Evolutionary conservation across 1,140 invertebrate species (phyloP).

Genomic region (Ceratosolen solmsi): DNA sequence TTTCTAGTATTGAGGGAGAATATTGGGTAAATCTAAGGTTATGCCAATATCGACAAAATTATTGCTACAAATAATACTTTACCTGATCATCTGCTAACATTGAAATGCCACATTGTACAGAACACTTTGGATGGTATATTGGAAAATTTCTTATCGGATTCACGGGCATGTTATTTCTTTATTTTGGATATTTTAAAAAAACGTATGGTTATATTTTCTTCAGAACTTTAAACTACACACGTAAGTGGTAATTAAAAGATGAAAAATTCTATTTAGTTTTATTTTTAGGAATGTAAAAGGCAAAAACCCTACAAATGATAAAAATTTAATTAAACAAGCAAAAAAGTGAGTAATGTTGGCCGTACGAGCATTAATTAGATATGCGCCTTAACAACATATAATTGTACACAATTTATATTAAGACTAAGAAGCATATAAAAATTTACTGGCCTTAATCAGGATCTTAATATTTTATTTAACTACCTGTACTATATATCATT

Average conservation of each 20-base stretch:
- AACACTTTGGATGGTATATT: constrained; percentile 60
- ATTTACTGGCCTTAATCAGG: not conserved
- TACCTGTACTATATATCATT: not conserved
- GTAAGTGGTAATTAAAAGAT: not conserved
- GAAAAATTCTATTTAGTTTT: not conserved
- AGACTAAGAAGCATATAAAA: not conserved
- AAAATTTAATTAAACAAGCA: too few species aligned
- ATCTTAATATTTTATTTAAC: not conserved
- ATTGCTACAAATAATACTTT: not conserved
- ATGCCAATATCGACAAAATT: not conserved
- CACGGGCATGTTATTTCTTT: constrained; percentile 60
- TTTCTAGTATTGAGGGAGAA: not conserved
- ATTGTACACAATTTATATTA: not conserved
- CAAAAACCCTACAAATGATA: constrained; percentile 49
- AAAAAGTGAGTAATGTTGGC: constrained; percentile 57
- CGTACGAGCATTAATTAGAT: not conserved
- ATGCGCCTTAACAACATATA: not conserved
- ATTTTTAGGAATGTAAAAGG: constrained; percentile 3
- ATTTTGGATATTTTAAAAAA: constrained; percentile 59
- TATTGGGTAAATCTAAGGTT: not conserved
- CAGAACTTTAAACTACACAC: not conserved
- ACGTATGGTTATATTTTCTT: constrained; percentile 51
- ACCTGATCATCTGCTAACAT: too few species aligned
- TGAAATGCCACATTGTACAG: constrained; percentile 62
- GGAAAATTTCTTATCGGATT: constrained; percentile 63